These are phyloP conservation scores for Tetropium fuscum DNA, from an alignment of 2,888 invertebrate species.

Conservation along the genomic window DNA sequence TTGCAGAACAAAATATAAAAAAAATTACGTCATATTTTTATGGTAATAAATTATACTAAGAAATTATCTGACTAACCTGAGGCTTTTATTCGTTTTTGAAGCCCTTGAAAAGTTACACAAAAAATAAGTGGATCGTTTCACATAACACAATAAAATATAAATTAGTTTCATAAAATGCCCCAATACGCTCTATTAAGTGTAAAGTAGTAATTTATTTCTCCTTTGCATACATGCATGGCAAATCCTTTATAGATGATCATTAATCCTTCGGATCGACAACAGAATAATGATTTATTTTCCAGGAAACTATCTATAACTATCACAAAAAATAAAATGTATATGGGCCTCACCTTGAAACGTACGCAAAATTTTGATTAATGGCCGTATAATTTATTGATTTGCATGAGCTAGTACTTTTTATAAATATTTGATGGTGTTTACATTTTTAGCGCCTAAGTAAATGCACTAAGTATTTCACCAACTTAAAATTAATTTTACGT, in stretches of 20 bases:
- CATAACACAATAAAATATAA: constrained; percentile 12
- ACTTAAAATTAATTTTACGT: too few species aligned
- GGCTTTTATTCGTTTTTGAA: background rate
- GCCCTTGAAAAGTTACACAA: background rate
- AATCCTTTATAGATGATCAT: constrained; percentile 15
- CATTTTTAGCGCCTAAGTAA: too few species aligned
- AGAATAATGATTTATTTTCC: constrained; percentile 14
- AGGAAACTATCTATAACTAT: constrained; percentile 11
- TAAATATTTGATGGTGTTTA: constrained; percentile 1
- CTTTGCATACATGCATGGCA: constrained; percentile 8
- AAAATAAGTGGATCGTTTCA: constrained; percentile 14
- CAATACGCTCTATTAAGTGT: constrained; percentile 5
- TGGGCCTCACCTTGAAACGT: constrained; percentile 30
- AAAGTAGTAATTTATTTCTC: constrained; percentile 20
- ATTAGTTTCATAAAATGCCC: constrained; percentile 18
- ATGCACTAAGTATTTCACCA: too few species aligned
- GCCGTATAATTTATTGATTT: constrained; percentile 31
- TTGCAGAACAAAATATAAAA: background rate
- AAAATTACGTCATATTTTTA: constrained; percentile 1
- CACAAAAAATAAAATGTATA: constrained; percentile 12
- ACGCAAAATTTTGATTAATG: constrained; percentile 42
- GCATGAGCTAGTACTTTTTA: constrained; percentile 8
- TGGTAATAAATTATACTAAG: constrained; percentile 1
- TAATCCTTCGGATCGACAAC: constrained; percentile 19
- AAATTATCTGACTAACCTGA: constrained; percentile 2